A percentile compares a stretch with the other conserved stretches of the same genome.
Conservation (phyloP, 1,140 invertebrate genomes). For the Brachionus plicatilis region DNA sequence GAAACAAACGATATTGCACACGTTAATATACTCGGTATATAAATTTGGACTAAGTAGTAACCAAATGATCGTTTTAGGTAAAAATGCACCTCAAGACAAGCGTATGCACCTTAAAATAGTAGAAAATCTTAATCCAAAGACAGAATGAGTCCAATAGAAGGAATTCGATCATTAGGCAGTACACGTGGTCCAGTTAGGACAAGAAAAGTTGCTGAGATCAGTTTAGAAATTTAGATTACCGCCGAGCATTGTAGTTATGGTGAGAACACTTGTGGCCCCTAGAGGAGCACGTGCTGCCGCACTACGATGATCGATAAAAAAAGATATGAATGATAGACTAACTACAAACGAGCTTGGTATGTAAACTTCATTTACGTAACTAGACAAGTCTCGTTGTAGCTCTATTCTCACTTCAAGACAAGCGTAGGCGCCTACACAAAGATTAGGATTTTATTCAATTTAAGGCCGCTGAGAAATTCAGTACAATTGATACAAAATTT, state of each 20-base stretch:
- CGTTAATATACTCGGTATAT: slow-evolving; percentile 33
- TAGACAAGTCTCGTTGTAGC: slow-evolving; percentile 19
- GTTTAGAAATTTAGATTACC: not conserved
- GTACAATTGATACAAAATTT: no score
- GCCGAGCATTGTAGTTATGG: slow-evolving; percentile 44
- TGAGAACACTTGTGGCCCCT: slow-evolving; percentile 52
- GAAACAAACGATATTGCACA: slow-evolving; percentile 91
- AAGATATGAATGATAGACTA: slow-evolving; percentile 88
- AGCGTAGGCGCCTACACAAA: slow-evolving; percentile 26
- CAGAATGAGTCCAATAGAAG: not conserved
- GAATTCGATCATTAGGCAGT: not conserved
- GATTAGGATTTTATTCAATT: not conserved
- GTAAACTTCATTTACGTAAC: slow-evolving; percentile 30
- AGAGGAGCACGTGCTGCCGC: slow-evolving; percentile 60
- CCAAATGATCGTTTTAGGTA: slow-evolving; percentile 40
- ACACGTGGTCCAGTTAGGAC: not conserved
- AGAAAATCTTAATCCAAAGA: not conserved
- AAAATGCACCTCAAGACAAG: slow-evolving; percentile 36
- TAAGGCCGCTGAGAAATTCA: no score
- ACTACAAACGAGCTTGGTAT: slow-evolving; percentile 56
- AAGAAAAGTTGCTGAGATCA: slow-evolving; percentile 16
- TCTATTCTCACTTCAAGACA: slow-evolving; percentile 34
- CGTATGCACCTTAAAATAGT: slow-evolving; percentile 27
- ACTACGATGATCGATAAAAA: slow-evolving; percentile 69
- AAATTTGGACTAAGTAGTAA: slow-evolving; percentile 41